Evolutionary conservation across 2,888 invertebrate genomes (phyloP).

Genomic region (Plagodis dolabraria): DNA sequence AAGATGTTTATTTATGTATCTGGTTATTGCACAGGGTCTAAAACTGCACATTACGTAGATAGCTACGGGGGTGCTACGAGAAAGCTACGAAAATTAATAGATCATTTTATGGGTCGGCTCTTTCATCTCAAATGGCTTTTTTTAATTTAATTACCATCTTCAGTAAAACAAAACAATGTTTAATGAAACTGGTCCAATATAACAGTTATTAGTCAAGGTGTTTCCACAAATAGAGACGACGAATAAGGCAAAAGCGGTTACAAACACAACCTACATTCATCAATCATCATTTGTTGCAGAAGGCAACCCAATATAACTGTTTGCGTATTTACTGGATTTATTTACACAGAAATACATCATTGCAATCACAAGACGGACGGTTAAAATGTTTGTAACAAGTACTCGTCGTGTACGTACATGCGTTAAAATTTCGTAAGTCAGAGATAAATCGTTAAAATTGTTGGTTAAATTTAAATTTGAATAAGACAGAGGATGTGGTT

Average conservation of each 20-base stretch:
- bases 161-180: conserved; percentile 22
- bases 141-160: conserved; percentile 20
- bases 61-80: conserved; percentile 43
- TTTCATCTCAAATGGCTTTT: conserved; percentile 15
- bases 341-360: conserved; percentile 66
- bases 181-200: conserved; percentile 3
- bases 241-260: conserved; percentile 23
- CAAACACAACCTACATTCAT: conserved; percentile 16
- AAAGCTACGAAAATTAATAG: conserved; percentile 55
- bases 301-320: conserved; percentile 58
- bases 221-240: conserved; percentile 32
- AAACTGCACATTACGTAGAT: conserved; percentile 25
- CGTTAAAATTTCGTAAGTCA: conserved; percentile 20
- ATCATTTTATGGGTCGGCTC: conserved; percentile 11
- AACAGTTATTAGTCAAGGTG: conserved; percentile 29
- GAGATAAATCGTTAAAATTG: conserved; percentile 23
- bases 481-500: conserved; percentile 39
- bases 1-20: not conserved
- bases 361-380: conserved; percentile 20
- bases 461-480: conserved; percentile 23
- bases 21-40: conserved; percentile 11
- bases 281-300: conserved; percentile 48
- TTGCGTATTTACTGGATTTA: conserved; percentile 62
- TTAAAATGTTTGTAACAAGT: conserved; percentile 27
- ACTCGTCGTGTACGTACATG: conserved; percentile 8